phyloP scores from a whole-genome alignment of 2,797 vertebrate species.

The Tragelaphus eurycerus region DNA sequence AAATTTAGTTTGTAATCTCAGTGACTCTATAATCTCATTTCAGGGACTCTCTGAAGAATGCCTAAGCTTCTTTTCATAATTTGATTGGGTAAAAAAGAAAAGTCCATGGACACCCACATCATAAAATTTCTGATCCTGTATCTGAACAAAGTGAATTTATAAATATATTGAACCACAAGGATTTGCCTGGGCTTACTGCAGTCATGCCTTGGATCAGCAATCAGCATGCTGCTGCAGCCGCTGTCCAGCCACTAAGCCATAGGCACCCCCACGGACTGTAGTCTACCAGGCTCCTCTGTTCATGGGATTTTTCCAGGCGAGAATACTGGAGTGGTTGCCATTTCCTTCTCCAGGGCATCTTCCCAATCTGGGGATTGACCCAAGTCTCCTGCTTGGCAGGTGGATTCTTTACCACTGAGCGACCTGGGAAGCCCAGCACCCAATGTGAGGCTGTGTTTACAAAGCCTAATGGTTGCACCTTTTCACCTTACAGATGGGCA shows the following conservation, averaged over 20 bases:
- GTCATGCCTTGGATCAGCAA: fast-evolving
- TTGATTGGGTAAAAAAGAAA: not conserved
- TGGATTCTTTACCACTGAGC: not conserved
- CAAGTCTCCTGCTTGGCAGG: not conserved
- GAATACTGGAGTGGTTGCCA: not conserved
- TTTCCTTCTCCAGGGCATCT: not conserved
- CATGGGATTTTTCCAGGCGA: not conserved
- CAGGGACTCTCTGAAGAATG: not conserved
- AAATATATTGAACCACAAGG: not conserved
- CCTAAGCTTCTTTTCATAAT: not conserved
- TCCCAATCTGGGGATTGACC: not conserved
- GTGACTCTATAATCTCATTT: not conserved
- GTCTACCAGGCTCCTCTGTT: not conserved
- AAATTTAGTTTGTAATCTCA: not conserved
- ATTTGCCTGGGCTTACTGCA: fast-evolving
- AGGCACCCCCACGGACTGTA: not conserved
- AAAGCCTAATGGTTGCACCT: fast-evolving
- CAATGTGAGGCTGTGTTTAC: not conserved
- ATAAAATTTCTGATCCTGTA: not conserved
- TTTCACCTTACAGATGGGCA: not conserved
- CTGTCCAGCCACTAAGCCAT: not conserved
- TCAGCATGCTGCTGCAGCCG: fast-evolving
- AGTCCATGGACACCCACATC: not conserved
- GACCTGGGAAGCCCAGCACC: not conserved
- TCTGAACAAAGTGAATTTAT: not conserved